phyloP scores from a whole-genome alignment of 2,888 invertebrate species.

The Chorisops tibialis region DNA sequence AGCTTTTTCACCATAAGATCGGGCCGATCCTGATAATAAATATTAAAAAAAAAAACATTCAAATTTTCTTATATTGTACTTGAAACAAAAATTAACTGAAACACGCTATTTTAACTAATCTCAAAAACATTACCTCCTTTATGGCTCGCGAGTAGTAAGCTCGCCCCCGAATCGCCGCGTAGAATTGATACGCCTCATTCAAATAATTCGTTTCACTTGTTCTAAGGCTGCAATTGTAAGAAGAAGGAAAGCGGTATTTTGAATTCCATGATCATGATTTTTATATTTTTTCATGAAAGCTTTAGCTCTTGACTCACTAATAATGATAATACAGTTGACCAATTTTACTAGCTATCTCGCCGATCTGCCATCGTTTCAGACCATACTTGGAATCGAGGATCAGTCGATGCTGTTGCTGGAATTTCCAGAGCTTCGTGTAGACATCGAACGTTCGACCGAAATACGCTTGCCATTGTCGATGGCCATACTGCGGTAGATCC shows the following conservation, averaged over 20 bases:
- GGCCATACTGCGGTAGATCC: constrained; percentile 94
- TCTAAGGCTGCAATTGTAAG: constrained; percentile 68
- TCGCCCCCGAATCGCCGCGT: constrained; percentile 89
- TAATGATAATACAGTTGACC: constrained; percentile 98
- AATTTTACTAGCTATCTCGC: constrained; percentile 97
- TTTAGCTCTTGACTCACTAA: constrained; percentile 73
- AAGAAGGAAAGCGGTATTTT: neutral
- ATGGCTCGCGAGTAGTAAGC: constrained; percentile 92
- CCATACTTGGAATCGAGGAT: constrained; percentile 90
- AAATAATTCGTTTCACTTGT: constrained; percentile 96
- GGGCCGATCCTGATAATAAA: too few relatives aligned
- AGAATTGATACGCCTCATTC: constrained; percentile 94
- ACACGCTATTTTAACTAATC: too few relatives aligned
- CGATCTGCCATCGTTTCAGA: constrained; percentile 96
- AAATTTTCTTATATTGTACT: too few relatives aligned
- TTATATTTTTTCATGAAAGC: neutral
- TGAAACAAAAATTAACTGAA: too few relatives aligned
- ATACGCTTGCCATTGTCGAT: constrained; percentile 97
- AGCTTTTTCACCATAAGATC: constrained; percentile 97
- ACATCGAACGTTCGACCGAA: constrained; percentile 96
- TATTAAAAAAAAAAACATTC: too few relatives aligned
- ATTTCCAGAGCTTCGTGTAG: constrained; percentile 96
- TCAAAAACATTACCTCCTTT: too few relatives aligned
- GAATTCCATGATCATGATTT: neutral
- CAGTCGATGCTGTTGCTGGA: constrained; percentile 92